Evolutionary conservation across 2,797 vertebrate species (phyloP), one percentile per base, ranked within the genome.

Genomic region (Pseudotriccus pelzelni): DNA sequence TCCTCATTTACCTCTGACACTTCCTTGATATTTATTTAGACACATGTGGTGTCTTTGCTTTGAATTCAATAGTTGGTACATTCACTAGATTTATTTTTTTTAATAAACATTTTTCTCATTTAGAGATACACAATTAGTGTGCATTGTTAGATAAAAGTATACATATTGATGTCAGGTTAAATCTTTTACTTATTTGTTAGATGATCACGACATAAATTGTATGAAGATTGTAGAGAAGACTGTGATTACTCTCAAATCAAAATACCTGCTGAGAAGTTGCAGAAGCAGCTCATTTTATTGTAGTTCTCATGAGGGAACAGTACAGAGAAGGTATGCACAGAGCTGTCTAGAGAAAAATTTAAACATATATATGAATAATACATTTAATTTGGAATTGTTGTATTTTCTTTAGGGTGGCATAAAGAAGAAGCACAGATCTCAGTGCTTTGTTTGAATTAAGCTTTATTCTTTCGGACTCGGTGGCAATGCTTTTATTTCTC

Each of bases 1-100:
- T 97, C 90, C 89, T 97, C 93, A 76, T 95, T 97, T 97, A 96
- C 96, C 97, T 98, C 96, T 97, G 97, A 96, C 95, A 93, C 95
- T 94, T 95, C 88, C 93, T 97, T 98, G 97, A 96, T 97, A 97
- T 96, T 98, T 97, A 96, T 97, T 97, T 96, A 97, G 96, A 97
- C 87, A 88, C 95, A 93, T 93, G 90, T 90, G 90, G 87, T 93
- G 89, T 91, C 95, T 97, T 95, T 53, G 46, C 97, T 98, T 97
- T 97, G 96, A 98, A 97, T 96, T 97, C 94, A 88, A 94, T 94
- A 72, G 94, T 93, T 93, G 95, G 96, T 92, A 91, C 89, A 97
- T 87, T 97, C 80, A 83, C 43, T 94, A 84, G 91, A 25, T 93
- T 50, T 53, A 30, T 52, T 36, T 87, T 80, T 97, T 96, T 96